These are phyloP conservation scores for Tamandua tetradactyla DNA, from an alignment of 2,797 vertebrate species.

Conservation along the genomic window DNA sequence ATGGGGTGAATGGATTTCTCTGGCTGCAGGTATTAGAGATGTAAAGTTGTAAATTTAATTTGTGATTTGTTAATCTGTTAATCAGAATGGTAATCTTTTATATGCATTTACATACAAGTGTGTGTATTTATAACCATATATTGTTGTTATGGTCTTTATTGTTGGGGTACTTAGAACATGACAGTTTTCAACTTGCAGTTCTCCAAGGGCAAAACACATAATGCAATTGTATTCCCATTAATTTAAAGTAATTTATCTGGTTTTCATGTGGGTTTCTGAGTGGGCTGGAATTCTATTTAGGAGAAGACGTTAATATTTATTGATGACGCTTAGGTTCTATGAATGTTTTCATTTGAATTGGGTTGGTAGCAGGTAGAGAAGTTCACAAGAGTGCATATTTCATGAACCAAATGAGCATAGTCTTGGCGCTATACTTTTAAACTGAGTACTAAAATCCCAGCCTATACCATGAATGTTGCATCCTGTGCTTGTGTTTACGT, in stretches of 20 bases:
- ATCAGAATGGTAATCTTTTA: neutral
- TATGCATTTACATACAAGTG: neutral
- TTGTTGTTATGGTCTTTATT: neutral
- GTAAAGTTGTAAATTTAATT: too few relatives aligned
- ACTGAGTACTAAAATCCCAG: neutral
- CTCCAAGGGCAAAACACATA: neutral
- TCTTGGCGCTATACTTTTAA: neutral
- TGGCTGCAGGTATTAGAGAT: too few relatives aligned
- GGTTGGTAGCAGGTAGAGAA: neutral
- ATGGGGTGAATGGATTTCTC: too few relatives aligned
- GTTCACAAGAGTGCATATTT: neutral
- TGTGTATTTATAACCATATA: neutral
- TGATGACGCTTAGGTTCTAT: neutral
- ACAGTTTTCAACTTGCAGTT: neutral
- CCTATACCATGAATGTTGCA: neutral
- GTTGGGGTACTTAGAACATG: neutral
- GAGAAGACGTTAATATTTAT: neutral
- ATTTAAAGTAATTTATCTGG: neutral
- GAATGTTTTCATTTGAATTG: neutral
- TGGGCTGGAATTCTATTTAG: neutral
- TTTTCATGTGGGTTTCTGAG: neutral
- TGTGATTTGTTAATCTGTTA: too few relatives aligned
- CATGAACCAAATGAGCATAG: neutral
- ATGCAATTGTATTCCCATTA: neutral
- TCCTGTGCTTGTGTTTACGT: neutral